A percentile compares a stretch with the other conserved stretches of the same genome.
Conservation (phyloP, 2,797 vertebrate genomes). For the Ctenopoma multispine region DNA sequence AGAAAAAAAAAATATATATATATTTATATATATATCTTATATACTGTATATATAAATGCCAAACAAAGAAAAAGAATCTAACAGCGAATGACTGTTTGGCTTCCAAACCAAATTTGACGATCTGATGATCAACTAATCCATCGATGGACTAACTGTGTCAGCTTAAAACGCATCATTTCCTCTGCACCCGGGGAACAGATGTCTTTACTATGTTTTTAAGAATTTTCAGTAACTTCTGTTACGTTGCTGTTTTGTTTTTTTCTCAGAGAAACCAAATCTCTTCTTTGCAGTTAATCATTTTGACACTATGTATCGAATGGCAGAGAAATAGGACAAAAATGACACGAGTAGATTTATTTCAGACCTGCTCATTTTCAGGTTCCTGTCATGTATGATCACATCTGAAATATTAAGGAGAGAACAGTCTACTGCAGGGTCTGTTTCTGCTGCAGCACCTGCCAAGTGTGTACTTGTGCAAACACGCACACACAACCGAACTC, state of each 20-base stretch:
- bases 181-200: neutral
- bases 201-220: too few species aligned
- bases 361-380: conserved; percentile 51
- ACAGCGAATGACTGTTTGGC: too few species aligned
- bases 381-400: conserved; percentile 60
- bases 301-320: conserved; percentile 52
- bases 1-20: too few species aligned
- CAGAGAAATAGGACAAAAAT: conserved; percentile 45
- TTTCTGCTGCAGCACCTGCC: conserved; percentile 55
- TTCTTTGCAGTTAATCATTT: conserved; percentile 50
- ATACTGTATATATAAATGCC: too few species aligned
- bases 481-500: conserved; percentile 18
- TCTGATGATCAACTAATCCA: neutral
- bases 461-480: conserved; percentile 25
- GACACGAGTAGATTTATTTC: conserved; percentile 45
- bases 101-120: too few species aligned
- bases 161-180: neutral
- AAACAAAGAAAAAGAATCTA: too few species aligned
- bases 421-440: conserved; percentile 17
- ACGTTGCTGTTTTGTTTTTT: neutral
- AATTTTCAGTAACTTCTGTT: neutral
- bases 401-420: conserved; percentile 49
- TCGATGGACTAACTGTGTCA: neutral
- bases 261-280: conserved; percentile 1
- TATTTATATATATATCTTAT: too few species aligned